A percentile compares a stretch with the other conserved stretches of the same genome.
Evolutionary conservation across 2,113 vertebrate species (phyloP).

Genomic region (Puffinus mauretanicus): DNA sequence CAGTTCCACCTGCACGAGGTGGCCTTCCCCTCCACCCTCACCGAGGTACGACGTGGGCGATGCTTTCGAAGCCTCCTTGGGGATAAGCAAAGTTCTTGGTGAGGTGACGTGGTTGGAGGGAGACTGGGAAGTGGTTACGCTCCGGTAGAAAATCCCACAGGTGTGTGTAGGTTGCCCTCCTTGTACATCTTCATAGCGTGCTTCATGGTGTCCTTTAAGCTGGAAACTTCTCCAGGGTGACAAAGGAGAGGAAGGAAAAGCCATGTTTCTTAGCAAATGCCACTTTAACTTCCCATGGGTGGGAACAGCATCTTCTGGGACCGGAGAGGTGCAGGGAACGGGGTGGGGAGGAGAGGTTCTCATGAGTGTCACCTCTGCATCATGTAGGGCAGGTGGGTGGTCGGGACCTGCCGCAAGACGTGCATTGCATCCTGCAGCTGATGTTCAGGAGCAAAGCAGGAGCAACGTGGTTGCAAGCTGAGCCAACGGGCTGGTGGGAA

Average conservation of each 20-base stretch:
- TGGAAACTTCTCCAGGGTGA: neutral
- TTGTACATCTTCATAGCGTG: neutral
- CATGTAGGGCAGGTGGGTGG: neutral
- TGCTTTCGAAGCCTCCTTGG: neutral
- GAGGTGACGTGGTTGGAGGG: neutral
- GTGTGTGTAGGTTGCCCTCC: too few relatives aligned
- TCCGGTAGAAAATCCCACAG: fast-evolving
- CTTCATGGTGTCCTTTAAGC: neutral
- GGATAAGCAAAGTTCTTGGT: neutral
- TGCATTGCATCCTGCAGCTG: fast-evolving
- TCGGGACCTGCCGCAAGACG: neutral
- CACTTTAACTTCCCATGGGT: neutral
- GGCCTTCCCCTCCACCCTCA: slow-evolving; percentile 71
- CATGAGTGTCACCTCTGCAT: neutral
- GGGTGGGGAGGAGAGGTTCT: neutral
- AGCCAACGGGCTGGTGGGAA: neutral
- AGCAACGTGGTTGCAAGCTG: neutral
- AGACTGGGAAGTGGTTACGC: neutral
- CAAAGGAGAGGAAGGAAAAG: neutral
- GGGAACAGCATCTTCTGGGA: neutral
- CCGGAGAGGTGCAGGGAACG: neutral
- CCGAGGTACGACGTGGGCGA: slow-evolving; percentile 3
- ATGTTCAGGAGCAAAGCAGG: too few relatives aligned
- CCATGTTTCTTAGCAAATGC: neutral
- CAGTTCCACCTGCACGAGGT: slow-evolving; percentile 70